Evolutionary conservation across 2,797 vertebrate genomes (phyloP), one percentile per base, ranked within the genome.

Genomic region (Cynopterus sphinx): DNA sequence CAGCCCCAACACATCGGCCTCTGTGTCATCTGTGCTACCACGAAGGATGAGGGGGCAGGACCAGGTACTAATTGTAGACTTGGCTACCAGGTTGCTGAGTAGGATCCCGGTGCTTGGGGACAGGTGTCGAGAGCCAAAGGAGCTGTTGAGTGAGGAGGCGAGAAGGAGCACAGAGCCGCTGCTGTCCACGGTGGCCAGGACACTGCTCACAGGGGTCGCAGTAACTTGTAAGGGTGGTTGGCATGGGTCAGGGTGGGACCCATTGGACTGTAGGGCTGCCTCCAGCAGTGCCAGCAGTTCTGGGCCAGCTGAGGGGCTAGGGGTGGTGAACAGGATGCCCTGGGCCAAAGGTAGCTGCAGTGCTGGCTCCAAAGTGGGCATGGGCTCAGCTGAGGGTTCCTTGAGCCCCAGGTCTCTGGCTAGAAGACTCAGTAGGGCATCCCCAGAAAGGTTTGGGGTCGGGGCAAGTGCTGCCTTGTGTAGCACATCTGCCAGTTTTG

Each of bases 81-180:
- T 33, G 55, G 93, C 78, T 10, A 67, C 93, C 46, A 98, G 97
- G 90, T 98, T 96, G 91, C 97, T 98, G 10, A 99, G 95, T 49
- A 98, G 86, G 65, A 98, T 84, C 36, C 98, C 98, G 0, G 97
- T 98, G 55, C 98, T 97, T 26, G 97, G 98, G 46, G 98, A 97
- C 57, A 98, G 94, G 55, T 55, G 85, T 71, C 97, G 94, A 3
- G 98, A 98, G 36, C 98, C 98, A 53, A 99, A 99, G 12, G 97
- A 97, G 87, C 98, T 97, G 70, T 98, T 98, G 81, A 99, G 98
- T 0, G 98, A 98, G 55, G 98, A 97, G 17, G 96, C 90, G 31
- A 98, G 97, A 7, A 98, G 95, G 33, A 98, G 96, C 89, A 98
- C 39, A 24, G 98, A 98, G 55, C 98, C 98, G 0, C 78, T 43